These are phyloP conservation scores for Drosophila glabriapex DNA, from an alignment of 2,888 invertebrate species.

Conservation along the genomic window DNA sequence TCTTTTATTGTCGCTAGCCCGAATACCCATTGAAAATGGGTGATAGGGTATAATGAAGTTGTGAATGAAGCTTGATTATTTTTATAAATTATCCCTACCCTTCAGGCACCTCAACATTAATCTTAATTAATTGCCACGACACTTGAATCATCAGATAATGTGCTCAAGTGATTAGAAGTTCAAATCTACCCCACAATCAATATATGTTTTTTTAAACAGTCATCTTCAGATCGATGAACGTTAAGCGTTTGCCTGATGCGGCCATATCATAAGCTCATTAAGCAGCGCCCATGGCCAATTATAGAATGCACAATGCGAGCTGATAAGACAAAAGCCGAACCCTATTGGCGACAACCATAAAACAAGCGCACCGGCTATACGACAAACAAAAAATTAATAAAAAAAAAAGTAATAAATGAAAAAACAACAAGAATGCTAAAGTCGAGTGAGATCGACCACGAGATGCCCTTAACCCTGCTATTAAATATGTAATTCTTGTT, in stretches of 20 bases:
- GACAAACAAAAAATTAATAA: conserved; percentile 5
- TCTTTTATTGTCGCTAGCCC: background rate
- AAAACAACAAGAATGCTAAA: background rate
- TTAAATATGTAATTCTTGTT: too few relatives aligned
- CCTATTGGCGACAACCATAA: background rate
- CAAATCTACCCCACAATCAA: background rate
- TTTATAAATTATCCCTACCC: background rate
- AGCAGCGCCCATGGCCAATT: conserved; percentile 36
- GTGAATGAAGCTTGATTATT: background rate
- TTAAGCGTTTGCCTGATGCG: conserved; percentile 10
- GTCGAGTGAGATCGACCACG: background rate
- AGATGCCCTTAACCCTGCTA: background rate
- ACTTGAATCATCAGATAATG: too few relatives aligned
- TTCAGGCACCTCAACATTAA: background rate
- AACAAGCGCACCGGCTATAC: background rate
- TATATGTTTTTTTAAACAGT: background rate
- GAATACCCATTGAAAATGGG: background rate
- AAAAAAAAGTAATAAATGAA: background rate
- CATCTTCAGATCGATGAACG: conserved; percentile 39
- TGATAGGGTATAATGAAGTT: background rate
- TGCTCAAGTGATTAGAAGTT: conserved; percentile 2
- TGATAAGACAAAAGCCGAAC: conserved; percentile 42
- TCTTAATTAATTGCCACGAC: background rate
- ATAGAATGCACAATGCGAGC: conserved; percentile 42
- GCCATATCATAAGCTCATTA: conserved; percentile 55